Base-by-base conservation (phyloP, 2,797 vertebrate species). In the Tragopan temminckii region DNA sequence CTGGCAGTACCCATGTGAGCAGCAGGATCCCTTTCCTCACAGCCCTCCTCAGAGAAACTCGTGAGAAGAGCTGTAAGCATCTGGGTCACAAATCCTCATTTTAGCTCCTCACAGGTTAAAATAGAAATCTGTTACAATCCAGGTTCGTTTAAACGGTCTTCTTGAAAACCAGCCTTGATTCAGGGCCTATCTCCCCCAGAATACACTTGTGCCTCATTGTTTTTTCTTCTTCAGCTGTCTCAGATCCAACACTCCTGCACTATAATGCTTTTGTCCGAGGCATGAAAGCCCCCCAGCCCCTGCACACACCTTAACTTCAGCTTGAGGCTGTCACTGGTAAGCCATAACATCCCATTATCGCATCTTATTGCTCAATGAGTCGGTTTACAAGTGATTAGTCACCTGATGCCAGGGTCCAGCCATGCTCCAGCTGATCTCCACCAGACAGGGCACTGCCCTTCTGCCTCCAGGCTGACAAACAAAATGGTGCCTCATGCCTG, bases 381-480 rank as follows among this genome's bases (percentile, higher is more conserved):
- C 11, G 2, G 68, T 76, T 90, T 94, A 86, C 4, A 89, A 90
- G 81, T 23, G 62, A 95, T 96, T 90, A 95, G 86, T 94, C 76
- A 87, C 86, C 75, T 75, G 79, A 94, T 92, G 42, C 42, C 46
- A 75, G 42, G 29, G 72, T 81, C 61, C 58, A 74, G 83, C 43
- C 40, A 64, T 5, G 18, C 86, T 93, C 78, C 84, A 85, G 86
- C 64, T 87, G 53, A 82, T 75, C 81, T 71, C 20, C 1, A 0
- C 36, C 20, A 33, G 68, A 67, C 48, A 40, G 71, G 84, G 83
- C 72, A 85, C 40, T 55, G 69, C 90, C 94, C 61, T 92, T 59
- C 7, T 0, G 7, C 95, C 94, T 46, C 48, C 5, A 58, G 94
- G 88, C 70, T n/a, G 43, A 88, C n/a, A 95, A 96, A 88, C 83